Base-by-base conservation (phyloP, 2,888 invertebrate species). In the Sepiola atlantica region DNA sequence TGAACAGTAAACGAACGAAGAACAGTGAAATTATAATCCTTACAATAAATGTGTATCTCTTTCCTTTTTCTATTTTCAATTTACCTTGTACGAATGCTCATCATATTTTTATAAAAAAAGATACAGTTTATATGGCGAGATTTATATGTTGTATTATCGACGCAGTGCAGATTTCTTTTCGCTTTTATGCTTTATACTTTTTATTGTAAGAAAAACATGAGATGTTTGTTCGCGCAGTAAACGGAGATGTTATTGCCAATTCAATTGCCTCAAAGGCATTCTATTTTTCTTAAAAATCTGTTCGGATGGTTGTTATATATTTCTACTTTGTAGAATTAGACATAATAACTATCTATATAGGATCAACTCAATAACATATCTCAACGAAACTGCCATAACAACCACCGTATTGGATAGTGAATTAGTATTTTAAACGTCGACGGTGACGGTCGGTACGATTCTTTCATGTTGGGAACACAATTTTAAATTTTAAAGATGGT, bases 11-110 rank as follows among this genome's bases (percentile, higher is more conserved):
- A 32, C 10, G 3, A 16, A 32, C n/a, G 14, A 32, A 10, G 0
- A 16, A 32, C n/a, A n/a, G 16, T 77, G n/a, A n/a, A 77, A 77
- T n/a, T 12, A 0, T n/a, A 77, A 77, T 32, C n/a, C n/a, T 32
- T 0, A 0, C n/a, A 16, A 1, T 16, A 77, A 77, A 12, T 14
- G 1, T 4, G 16, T 12, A 1, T 14, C 12, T 1, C 4, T 12
- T 14, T 77, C 12, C 18, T 77, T 18, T 77, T n/a, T 57, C 57
- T 57, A 0, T 57, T 3, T 57, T 77, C 3, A 77, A 32, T 77
- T 14, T 32, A 10, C 6, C 6, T 8, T 77, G 28, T 32, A n/a
- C 16, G 32, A 77, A 77, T 77, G 77, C 77, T 77, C 77, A 77
- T 10, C 57, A 24, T 24, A 20, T 6, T 57, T 57, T 24, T 57